Base-by-base conservation (phyloP, 2,797 vertebrate genomes). In the Emydoidea blandingii region DNA sequence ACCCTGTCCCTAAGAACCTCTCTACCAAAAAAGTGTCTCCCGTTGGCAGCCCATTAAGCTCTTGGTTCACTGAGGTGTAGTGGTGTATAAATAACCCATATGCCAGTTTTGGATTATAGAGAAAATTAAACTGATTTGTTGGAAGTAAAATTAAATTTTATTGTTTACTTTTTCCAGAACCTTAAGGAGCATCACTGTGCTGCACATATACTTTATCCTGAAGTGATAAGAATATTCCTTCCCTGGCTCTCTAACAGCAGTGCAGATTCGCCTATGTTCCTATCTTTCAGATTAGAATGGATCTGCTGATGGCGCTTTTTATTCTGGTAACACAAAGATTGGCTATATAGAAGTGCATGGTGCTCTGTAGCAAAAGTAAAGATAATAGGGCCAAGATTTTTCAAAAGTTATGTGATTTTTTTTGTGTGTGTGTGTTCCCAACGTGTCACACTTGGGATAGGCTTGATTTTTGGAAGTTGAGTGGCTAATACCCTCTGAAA, bases 1-100 rank as follows among this genome's bases (percentile, higher is more conserved):
- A 37, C 34, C n/a, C n/a, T 68, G 37, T 68, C 9, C 65, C 9
- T 68, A 37, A 91, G 37, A 89, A 29, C 50, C 86, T 90, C n/a
- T 81, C 7, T 92, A n/a, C 79, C 68, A 87, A 95, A 90, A 90
- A 93, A 88, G 19, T 72, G 54, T 57, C 49, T 78, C 37, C 85
- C 2, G 6, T 62, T 74, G 21, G 27, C 72, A 76, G 25, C 56
- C 81, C 3, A 2, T 53, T 92, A 59, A 88, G 59, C n/a, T 81
- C 25, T 92, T 68, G 79, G 44, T 76, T 94, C 23, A 49, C 27
- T 83, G 47, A 72, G 47, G 3, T 82, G 90, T n/a, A 56, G 18
- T 14, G 79, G 76, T 59, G 27, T 81, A 57, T 89, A 86, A 93
- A 50, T 83, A 76, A 62, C 25, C 25, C 41, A 31, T 65, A 52